Evolutionary conservation across 2,888 invertebrate genomes (phyloP).

Genomic region (Crematogaster levior): DNA sequence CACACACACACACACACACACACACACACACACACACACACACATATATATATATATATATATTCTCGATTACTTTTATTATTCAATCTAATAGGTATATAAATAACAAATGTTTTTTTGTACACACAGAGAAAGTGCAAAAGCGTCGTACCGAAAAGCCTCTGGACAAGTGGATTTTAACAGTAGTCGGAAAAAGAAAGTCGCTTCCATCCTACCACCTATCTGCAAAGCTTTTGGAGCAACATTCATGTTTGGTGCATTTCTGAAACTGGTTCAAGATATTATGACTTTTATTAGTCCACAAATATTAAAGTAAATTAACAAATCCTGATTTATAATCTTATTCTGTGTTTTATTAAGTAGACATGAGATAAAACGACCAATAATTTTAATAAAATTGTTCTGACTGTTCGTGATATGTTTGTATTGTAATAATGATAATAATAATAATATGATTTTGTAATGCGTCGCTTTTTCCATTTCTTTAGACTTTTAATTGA

Average conservation of each 20-base stretch:
- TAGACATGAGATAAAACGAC: background rate
- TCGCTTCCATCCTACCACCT: constrained; percentile 94
- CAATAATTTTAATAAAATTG: background rate
- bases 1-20: too few species aligned
- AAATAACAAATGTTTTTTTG: constrained; percentile 39
- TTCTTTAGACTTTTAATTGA: constrained; percentile 90
- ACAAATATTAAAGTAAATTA: constrained; percentile 92
- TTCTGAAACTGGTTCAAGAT: constrained; percentile 94
- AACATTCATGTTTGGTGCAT: constrained; percentile 94
- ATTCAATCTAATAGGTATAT: constrained; percentile 62
- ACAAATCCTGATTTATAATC: background rate
- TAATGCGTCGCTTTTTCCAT: constrained; percentile 30
- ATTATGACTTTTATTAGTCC: constrained; percentile 95
- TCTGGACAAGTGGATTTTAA: constrained; percentile 92
- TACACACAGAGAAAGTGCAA: constrained; percentile 84
- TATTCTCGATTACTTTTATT: constrained; percentile 9
- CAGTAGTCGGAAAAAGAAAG: constrained; percentile 89
- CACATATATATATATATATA: too few species aligned
- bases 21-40: too few species aligned
- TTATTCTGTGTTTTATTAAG: background rate
- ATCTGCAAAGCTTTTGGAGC: constrained; percentile 95
- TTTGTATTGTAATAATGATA: background rate
- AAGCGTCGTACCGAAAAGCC: constrained; percentile 90
- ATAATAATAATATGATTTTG: background rate
- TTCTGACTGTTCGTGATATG: background rate